A percentile compares a stretch with the other conserved stretches of the same genome.
Conservation (phyloP, 2,113 vertebrate species). For the Lagopus leucura region DNA sequence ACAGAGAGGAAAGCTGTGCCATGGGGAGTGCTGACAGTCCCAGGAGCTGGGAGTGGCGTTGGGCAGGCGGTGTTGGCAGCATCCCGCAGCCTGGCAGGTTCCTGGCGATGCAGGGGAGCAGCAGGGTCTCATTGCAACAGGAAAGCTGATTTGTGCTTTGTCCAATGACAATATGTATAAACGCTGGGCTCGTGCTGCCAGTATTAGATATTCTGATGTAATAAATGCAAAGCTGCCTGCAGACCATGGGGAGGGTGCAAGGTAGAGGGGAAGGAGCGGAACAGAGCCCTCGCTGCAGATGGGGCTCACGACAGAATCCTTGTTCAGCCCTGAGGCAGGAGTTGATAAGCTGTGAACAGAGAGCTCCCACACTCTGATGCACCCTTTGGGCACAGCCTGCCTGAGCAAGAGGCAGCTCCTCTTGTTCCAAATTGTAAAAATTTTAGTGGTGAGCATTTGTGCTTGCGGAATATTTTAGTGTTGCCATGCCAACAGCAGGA, state of each 20-base stretch:
- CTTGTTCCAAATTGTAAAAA: conserved; percentile 48
- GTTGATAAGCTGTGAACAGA: not conserved
- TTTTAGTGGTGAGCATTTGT: conserved; percentile 33
- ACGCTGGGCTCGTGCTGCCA: not conserved
- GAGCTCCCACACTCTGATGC: not conserved
- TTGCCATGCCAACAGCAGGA: conserved; percentile 71
- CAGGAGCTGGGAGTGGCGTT: not conserved
- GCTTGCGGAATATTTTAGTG: conserved; percentile 70
- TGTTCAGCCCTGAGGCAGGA: conserved; percentile 6
- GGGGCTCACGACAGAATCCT: not conserved
- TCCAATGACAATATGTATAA: conserved; percentile 47
- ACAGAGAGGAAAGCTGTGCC: not conserved
- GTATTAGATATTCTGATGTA: conserved; percentile 55
- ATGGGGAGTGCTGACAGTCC: not conserved
- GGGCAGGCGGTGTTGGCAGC: not conserved
- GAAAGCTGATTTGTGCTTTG: conserved; percentile 34
- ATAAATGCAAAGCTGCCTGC: conserved; percentile 48
- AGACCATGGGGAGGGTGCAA: not conserved
- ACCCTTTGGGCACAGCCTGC: conserved; percentile 11
- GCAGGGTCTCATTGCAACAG: conserved; percentile 11
- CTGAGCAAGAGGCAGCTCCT: conserved; percentile 8
- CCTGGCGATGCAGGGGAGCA: not conserved
- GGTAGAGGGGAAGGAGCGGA: not conserved
- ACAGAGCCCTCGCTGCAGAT: not conserved
- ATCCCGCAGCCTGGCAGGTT: not conserved